Evolutionary conservation across 2,113 vertebrate species (phyloP).

Genomic region (Clinocottus analis): DNA sequence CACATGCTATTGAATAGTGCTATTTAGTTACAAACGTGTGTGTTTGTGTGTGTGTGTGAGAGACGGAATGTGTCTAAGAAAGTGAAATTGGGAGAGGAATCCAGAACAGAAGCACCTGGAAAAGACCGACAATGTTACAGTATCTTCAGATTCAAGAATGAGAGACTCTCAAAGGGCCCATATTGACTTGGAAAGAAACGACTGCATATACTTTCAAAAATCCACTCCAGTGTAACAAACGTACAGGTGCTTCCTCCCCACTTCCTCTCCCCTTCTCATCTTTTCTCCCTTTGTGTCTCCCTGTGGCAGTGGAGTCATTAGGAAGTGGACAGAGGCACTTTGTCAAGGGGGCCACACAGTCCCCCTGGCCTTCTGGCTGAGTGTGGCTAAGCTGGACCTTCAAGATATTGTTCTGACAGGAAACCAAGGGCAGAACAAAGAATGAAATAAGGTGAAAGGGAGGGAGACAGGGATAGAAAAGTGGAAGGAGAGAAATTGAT

Average conservation of each 20-base stretch:
- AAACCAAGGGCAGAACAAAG: conserved; percentile 24
- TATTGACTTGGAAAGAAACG: conserved; percentile 16
- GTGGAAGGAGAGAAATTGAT: conserved; percentile 11
- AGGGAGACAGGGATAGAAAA: not conserved
- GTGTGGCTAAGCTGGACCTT: conserved; percentile 21
- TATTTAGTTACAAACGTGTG: not conserved
- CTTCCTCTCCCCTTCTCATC: conserved; percentile 20
- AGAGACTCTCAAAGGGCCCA: not conserved
- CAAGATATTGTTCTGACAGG: conserved; percentile 29
- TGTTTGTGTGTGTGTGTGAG: not conserved
- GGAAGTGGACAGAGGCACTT: conserved; percentile 64
- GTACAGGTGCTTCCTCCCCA: conserved; percentile 28
- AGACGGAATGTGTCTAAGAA: not conserved
- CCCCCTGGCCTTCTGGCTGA: conserved; percentile 44
- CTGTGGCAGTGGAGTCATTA: conserved; percentile 65
- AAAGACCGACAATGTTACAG: conserved; percentile 13
- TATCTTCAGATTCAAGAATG: conserved; percentile 16
- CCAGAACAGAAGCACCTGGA: conserved; percentile 1
- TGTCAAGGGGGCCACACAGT: conserved; percentile 56
- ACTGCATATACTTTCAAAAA: not conserved
- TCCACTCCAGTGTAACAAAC: conserved; percentile 8
- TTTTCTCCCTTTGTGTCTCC: conserved; percentile 29
- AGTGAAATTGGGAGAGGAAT: conserved; percentile 14
- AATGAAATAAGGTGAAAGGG: conserved; percentile 11
- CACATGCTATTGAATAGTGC: conserved; percentile 14